Evolutionary conservation across 2,113 vertebrate species (phyloP).

Genomic region (Thymallus thymallus): DNA sequence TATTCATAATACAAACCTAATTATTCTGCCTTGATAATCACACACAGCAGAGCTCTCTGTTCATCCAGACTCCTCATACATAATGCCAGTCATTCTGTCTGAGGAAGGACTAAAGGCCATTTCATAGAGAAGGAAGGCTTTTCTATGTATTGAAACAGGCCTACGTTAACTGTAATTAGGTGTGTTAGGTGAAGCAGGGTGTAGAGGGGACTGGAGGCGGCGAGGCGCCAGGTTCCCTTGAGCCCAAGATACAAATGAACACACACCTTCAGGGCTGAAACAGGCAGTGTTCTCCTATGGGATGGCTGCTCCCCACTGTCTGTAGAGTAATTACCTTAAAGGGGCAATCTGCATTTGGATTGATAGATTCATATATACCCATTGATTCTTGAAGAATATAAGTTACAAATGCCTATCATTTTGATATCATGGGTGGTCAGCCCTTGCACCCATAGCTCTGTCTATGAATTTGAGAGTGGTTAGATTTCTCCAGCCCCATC

Average conservation of each 20-base stretch:
- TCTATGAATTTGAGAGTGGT: too few species aligned
- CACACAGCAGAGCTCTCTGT: slow-evolving; percentile 51
- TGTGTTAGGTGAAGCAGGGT: background rate
- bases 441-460: too few species aligned
- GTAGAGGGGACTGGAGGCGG: background rate
- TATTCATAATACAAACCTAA: slow-evolving; percentile 74
- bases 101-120: slow-evolving; percentile 11
- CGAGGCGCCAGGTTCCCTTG: background rate
- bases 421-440: too few species aligned
- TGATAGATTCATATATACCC: too few species aligned
- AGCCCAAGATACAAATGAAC: background rate
- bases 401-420: too few species aligned
- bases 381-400: too few species aligned
- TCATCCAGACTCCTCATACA: slow-evolving; percentile 19
- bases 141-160: background rate
- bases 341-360: too few species aligned
- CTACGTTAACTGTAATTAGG: background rate
- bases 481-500: too few species aligned
- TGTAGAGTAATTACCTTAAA: background rate
- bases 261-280: background rate
- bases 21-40: slow-evolving; percentile 64
- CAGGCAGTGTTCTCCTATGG: background rate
- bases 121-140: background rate
- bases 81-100: slow-evolving; percentile 20
- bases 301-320: background rate